Evolutionary conservation across 2,797 vertebrate genomes (phyloP).

Genomic region (Malacoctenus gilli): DNA sequence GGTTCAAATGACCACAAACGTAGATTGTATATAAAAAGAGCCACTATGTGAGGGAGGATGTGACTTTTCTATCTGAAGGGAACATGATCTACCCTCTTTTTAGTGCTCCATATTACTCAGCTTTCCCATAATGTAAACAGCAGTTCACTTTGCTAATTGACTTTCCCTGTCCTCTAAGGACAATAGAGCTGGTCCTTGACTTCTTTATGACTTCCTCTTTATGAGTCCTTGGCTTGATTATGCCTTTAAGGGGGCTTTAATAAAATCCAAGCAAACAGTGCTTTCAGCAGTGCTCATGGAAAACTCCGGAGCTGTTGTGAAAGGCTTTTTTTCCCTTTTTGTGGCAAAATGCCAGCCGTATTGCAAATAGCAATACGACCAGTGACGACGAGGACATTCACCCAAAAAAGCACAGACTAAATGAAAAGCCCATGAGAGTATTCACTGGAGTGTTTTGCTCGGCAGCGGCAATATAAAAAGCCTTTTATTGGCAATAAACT

Average conservation of each 20-base stretch:
- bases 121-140: conserved; percentile 52
- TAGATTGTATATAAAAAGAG: conserved; percentile 24
- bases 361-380: conserved; percentile 30
- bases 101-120: conserved; percentile 7
- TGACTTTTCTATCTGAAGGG: conserved; percentile 24
- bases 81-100: conserved; percentile 17
- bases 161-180: conserved; percentile 66
- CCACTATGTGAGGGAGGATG: conserved; percentile 11
- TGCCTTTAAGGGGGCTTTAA: conserved; percentile 69
- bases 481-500: conserved; percentile 27
- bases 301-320: conserved; percentile 39
- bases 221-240: conserved; percentile 61
- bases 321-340: conserved; percentile 32
- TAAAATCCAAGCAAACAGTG: conserved; percentile 73
- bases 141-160: conserved; percentile 66
- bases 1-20: conserved; percentile 30
- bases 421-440: conserved; percentile 49
- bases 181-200: conserved; percentile 62
- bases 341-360: conserved; percentile 56
- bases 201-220: conserved; percentile 76
- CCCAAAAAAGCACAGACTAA: conserved; percentile 33
- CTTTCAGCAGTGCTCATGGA: conserved; percentile 61
- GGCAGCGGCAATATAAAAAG: conserved; percentile 32
- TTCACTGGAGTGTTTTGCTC: conserved; percentile 26
- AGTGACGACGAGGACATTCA: conserved; percentile 37